Base-by-base conservation (phyloP, 2,888 invertebrate species). In the Yponomeuta sedellus region DNA sequence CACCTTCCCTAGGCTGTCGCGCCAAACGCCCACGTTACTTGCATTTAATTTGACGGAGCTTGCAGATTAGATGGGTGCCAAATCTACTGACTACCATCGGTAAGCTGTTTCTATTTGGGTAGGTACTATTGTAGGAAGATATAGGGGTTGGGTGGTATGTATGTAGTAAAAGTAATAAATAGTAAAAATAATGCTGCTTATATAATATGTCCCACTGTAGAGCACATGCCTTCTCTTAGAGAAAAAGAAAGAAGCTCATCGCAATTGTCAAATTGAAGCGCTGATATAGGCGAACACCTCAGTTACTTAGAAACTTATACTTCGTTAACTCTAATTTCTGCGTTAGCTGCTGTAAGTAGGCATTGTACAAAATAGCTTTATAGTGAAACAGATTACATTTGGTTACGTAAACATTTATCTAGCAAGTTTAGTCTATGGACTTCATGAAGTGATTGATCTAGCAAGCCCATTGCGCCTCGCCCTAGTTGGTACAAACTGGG, bases 21-120 rank as follows among this genome's bases (percentile, higher is more conserved):
- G 85, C 85, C 86, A 85, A 86, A 85, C 79, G 79, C 78, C 78
- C 73, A 71, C 75, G 69, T 72, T 57, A 69, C 73, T 74, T 72
- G 70, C 72, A 76, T 78, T 77, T 64, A 34, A 62, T 34, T 28
- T 39, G 62, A 62, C 62, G n/a, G 62, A 28, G 28, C 62, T 28
- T 28, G 34, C 11, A 62, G 40, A 39, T 39, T 62, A 62, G 62
- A 62, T 19, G 28, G 62, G 28, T 62, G 19, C 34, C 34, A 61
- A 59, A 59, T 25, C 22, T 59, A 59, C 20, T 22, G 58, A 58
- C 59, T 59, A 39, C 28, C 61, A 8, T 61, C 16, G 11, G 28
- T 16, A 10, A 20, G 61, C 25, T 25, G 25, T 25, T 25, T 25
- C 25, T 25, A 25, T 0, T 25, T 25, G 25, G 1, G 25, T 25